Base-by-base conservation (phyloP, 2,113 vertebrate species). In the Thamnophis sirtalis region DNA sequence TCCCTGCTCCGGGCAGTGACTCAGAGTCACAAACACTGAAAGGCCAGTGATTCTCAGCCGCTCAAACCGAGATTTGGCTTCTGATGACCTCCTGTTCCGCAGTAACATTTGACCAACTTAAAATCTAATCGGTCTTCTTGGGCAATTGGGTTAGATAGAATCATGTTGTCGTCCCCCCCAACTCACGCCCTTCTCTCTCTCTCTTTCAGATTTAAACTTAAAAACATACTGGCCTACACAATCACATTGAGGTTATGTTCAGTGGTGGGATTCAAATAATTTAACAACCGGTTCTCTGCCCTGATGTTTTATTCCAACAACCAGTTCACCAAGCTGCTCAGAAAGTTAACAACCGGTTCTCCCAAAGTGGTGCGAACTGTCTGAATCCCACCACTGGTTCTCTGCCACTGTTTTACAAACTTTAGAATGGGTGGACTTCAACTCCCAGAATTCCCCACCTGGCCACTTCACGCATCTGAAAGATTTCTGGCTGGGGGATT, bases 31-130 rank as follows among this genome's bases (percentile, higher is more conserved):
- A 56, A 21, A n/a, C 24, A 26, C 5, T 0, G 8, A 43, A 48
- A 1, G 2, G 15, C n/a, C n/a, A 1, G 3, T 4, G 9, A 2
- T 9, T 24, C 43, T 26, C 53, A 6, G 26, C 9, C 7, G 9
- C 51, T 33, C 22, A 17, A 33, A 22, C 2, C 1, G 0, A 55
- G 0, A n/a, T 21, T 55, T 17, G 48, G 33, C 10, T 38, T 13
- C 0, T 10, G 49, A 17, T 60, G 17, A 9, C 9, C 28, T 19
- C 9, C 0, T 21, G 15, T 8, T 33, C 50, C 9, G 38, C 10
- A 60, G 4, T 26, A 73, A 80, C 63, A 15, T 85, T 48, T 50
- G 5, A 9, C 68, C 68, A 21, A 17, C 51, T 38, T n/a, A 33
- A 53, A 53, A 13, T n/a, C 26, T 9, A 4, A 48, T 38, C 19